Conservation (phyloP, 2,797 vertebrate genomes). For the Sebastiscus tertius region DNA sequence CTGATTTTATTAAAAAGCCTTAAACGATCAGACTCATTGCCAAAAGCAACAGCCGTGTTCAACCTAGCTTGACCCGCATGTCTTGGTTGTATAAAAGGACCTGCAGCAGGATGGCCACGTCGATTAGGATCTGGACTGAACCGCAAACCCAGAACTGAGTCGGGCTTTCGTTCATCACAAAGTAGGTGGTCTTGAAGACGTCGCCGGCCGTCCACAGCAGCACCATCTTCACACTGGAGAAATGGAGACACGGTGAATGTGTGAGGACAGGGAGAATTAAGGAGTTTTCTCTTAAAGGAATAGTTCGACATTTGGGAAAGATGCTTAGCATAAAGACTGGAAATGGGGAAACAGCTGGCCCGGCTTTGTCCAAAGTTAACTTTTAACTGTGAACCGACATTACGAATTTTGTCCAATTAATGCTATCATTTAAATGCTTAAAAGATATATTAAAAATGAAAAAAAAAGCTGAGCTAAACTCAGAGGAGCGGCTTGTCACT, state of each 20-base stretch:
- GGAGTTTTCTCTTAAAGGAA: neutral
- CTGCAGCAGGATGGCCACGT: constrained; percentile 85
- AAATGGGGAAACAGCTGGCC: neutral
- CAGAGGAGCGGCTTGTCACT: no score
- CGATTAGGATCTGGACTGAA: constrained; percentile 82
- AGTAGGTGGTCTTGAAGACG: constrained; percentile 87
- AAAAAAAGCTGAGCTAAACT: no score
- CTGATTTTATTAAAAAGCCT: neutral
- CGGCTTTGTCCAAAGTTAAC: no score
- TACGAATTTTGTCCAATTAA: no score
- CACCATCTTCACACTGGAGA: constrained; percentile 87
- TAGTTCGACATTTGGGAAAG: no score
- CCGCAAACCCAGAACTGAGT: constrained; percentile 86
- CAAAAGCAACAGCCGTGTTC: neutral
- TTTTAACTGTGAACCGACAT: no score
- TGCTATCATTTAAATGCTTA: no score
- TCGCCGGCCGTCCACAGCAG: constrained; percentile 86
- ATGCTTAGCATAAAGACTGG: neutral
- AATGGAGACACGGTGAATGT: neutral
- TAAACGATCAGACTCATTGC: neutral
- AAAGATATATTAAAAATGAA: no score
- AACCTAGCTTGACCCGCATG: constrained; percentile 75
- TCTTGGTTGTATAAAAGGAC: constrained; percentile 81
- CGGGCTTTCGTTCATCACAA: constrained; percentile 84
- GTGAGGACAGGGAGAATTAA: neutral